Evolutionary conservation across 2,888 invertebrate genomes (phyloP).

Genomic region (Spilosoma lubricipeda): DNA sequence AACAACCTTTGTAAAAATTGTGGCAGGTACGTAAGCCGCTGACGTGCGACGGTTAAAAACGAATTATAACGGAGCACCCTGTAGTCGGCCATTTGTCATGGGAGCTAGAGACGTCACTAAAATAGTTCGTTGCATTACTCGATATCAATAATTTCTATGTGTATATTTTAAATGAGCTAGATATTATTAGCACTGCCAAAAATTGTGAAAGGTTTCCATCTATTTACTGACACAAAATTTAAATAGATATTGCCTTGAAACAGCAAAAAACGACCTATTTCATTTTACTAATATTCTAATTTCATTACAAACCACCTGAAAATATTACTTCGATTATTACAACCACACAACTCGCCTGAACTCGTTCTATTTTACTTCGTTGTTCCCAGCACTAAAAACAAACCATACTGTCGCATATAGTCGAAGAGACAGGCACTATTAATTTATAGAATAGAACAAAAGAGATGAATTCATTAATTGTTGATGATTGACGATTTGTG

Average conservation of each 20-base stretch:
- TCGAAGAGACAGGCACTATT: slow-evolving; percentile 60
- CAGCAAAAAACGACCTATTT: neutral
- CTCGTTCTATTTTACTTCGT: slow-evolving; percentile 19
- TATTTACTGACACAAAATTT: no score
- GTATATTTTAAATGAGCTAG: neutral
- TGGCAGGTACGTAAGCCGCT: slow-evolving; percentile 65
- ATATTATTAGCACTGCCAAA: no score
- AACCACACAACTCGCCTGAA: slow-evolving; percentile 12
- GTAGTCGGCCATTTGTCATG: slow-evolving; percentile 78
- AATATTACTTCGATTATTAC: slow-evolving; percentile 3
- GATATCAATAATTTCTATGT: neutral
- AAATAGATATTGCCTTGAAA: neutral
- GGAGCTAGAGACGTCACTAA: slow-evolving; percentile 46
- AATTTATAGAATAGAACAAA: slow-evolving; percentile 54
- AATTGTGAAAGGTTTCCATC: no score
- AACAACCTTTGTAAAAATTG: slow-evolving; percentile 61
- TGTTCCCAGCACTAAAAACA: slow-evolving; percentile 40
- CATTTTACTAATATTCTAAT: neutral
- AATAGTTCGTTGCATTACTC: neutral
- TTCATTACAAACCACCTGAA: neutral
- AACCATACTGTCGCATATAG: slow-evolving; percentile 55
- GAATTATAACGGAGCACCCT: slow-evolving; percentile 80
- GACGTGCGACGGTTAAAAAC: slow-evolving; percentile 83
- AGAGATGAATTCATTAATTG: slow-evolving; percentile 59
- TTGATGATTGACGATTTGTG: slow-evolving; percentile 57